Evolutionary conservation across 2,113 vertebrate species (phyloP).

Genomic region (Psophia crepitans): DNA sequence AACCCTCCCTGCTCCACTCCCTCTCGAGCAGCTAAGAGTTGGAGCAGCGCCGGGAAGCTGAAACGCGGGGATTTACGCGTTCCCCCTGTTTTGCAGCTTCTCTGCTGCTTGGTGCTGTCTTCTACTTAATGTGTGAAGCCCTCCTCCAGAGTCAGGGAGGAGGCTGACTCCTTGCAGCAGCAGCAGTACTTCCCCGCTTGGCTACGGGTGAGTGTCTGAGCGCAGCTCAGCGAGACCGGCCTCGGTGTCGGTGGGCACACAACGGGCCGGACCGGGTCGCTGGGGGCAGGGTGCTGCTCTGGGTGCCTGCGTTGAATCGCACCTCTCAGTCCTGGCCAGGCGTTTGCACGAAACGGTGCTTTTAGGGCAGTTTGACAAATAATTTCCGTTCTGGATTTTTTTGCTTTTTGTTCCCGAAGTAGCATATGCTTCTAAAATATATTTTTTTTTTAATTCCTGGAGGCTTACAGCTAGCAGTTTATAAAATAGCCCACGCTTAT

Average conservation of each 20-base stretch:
- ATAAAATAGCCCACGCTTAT: background rate
- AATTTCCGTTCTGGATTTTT: constrained; percentile 1
- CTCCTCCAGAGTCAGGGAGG: background rate
- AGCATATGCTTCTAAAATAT: background rate
- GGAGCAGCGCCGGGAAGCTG: background rate
- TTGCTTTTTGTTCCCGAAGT: background rate
- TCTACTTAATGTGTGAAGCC: no score
- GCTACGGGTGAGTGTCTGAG: no score
- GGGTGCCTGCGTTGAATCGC: background rate
- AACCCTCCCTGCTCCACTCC: no score
- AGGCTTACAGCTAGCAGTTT: background rate
- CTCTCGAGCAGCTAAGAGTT: accelerated
- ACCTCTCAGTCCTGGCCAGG: background rate
- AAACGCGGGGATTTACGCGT: accelerated
- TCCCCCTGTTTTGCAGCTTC: background rate
- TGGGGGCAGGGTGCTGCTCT: background rate
- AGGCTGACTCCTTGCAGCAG: no score
- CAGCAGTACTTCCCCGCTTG: no score
- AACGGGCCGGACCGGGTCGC: background rate
- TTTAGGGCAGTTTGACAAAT: background rate
- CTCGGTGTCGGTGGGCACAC: background rate
- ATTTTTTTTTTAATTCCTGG: background rate
- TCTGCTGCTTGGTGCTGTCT: background rate
- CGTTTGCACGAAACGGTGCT: background rate
- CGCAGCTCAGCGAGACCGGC: background rate